A percentile compares a stretch with the other conserved stretches of the same genome.
These are phyloP conservation scores for Apeltes quadracus DNA, from an alignment of 2,113 vertebrate genomes.

Conservation along the genomic window DNA sequence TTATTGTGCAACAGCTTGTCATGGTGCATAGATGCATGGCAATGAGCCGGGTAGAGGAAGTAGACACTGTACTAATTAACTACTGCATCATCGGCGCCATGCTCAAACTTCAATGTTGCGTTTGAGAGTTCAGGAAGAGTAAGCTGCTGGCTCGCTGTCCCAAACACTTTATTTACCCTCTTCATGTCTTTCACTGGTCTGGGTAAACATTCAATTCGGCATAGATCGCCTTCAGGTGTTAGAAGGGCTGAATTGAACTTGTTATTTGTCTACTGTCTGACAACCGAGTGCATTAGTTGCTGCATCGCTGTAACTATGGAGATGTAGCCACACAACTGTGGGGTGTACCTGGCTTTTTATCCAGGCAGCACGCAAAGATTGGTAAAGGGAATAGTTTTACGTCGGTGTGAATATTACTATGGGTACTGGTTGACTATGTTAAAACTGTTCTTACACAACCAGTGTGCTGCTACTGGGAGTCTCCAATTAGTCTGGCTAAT, in stretches of 20 bases:
- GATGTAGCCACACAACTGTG: neutral
- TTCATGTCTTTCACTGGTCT: conserved; percentile 4
- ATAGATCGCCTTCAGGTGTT: too few species aligned
- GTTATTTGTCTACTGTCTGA: too few species aligned
- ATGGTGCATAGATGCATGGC: conserved; percentile 23
- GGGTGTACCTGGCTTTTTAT: conserved; percentile 1
- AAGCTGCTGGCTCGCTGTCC: conserved; percentile 5
- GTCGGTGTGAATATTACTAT: neutral
- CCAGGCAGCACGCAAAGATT: conserved; percentile 20
- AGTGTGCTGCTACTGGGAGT: conserved; percentile 39
- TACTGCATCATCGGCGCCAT: conserved; percentile 13
- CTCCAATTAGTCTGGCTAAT: conserved; percentile 70
- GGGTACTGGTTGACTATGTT: conserved; percentile 13
- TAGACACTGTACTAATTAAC: conserved; percentile 33
- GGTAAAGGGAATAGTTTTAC: conserved; percentile 24
- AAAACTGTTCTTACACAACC: conserved; percentile 16
- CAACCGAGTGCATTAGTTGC: neutral
- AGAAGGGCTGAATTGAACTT: too few species aligned
- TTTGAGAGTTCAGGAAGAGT: neutral
- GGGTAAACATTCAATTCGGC: conserved; percentile 20
- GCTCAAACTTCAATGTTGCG: conserved; percentile 23
- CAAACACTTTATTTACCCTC: neutral
- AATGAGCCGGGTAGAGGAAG: conserved; percentile 1
- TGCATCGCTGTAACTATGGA: conserved; percentile 20
- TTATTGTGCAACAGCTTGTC: conserved; percentile 45